Base-by-base conservation (phyloP, 2,888 invertebrate genomes). In the Salticus scenicus region DNA sequence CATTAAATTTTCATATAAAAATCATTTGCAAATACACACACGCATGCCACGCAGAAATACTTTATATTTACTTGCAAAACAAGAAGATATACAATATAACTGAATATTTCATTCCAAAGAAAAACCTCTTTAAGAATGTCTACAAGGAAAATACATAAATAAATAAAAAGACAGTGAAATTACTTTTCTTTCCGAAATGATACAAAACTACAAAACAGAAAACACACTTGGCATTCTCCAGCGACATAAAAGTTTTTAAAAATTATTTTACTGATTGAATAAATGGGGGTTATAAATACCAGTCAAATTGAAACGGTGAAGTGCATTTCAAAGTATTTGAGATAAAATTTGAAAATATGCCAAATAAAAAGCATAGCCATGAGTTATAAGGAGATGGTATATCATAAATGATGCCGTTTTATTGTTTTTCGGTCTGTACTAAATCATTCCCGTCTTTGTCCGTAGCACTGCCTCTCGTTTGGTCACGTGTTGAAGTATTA, bases 211-310 rank as follows among this genome's bases (percentile, higher is more conserved):
- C n/a, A 37, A 37, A 4, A 37, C 10, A 37, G 7, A 37, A 37
- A 37, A 37, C 37, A 5, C 24, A 57, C 57, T 57, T 57, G 24
- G 24, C 57, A 57, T 57, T 57, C 57, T 1, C 20, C 4, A 47
- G 17, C 8, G 57, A 57, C 57, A 17, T 57, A 5, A 24, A 57
- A 57, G 57, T 57, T 57, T 57, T 57, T 57, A 20, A 57, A 24
- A 24, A 17, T 57, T 57, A 57, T 57, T 57, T 57, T 20, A 24
- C 57, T 57, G 57, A 57, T 57, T 57, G 24, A 57, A 57, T 20
- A 57, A 57, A 57, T 57, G 2, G 57, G 17, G 17, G 57, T 57
- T 57, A 24, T 57, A 57, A 57, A 57, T 57, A 57, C 57, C 57
- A 57, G 57, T 57, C 57, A 57, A 57, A 57, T 12, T 24, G 57